These are phyloP conservation scores for Ptychoptera albimana DNA, from an alignment of 2,888 invertebrate genomes.

Conservation along the genomic window DNA sequence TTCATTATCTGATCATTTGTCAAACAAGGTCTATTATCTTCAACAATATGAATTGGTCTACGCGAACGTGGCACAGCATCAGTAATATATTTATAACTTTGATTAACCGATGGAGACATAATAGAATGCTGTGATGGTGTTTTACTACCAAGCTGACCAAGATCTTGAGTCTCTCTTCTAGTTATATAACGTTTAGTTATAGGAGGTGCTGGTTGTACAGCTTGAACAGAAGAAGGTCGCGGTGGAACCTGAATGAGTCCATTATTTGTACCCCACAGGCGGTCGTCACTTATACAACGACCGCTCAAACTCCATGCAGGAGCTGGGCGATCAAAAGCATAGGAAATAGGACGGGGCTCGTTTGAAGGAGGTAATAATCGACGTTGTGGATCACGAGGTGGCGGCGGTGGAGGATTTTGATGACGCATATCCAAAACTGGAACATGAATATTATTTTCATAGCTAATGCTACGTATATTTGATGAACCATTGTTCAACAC, in stretches of 20 bases:
- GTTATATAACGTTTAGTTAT: slow-evolving; percentile 14
- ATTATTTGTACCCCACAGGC: slow-evolving; percentile 23
- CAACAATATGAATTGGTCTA: slow-evolving; percentile 50
- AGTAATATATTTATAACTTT: slow-evolving; percentile 49
- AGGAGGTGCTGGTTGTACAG: slow-evolving; percentile 7
- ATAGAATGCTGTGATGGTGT: not conserved
- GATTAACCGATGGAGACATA: not conserved
- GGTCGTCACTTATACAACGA: slow-evolving; percentile 30
- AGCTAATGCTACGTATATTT: slow-evolving; percentile 27
- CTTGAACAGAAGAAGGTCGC: slow-evolving; percentile 19
- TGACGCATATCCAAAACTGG: slow-evolving; percentile 10
- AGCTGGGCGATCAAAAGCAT: slow-evolving; percentile 32
- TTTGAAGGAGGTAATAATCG: slow-evolving; percentile 29
- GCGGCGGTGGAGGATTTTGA: slow-evolving; percentile 53
- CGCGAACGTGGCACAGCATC: slow-evolving; percentile 57
- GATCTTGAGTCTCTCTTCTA: not conserved
- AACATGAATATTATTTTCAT: slow-evolving; percentile 26
- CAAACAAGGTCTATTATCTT: not conserved
- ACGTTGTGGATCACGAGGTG: slow-evolving; percentile 58
- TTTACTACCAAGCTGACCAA: not conserved
- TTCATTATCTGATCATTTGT: not conserved
- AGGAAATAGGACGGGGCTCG: slow-evolving; percentile 34
- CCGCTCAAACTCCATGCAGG: slow-evolving; percentile 14
- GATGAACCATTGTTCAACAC: not conserved
- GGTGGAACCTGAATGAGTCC: slow-evolving; percentile 20